Percentiles rank a stretch among this genome's conserved stretches.
phyloP scores from a whole-genome alignment of 1,140 invertebrate species.

The Agraylea sexmaculata region DNA sequence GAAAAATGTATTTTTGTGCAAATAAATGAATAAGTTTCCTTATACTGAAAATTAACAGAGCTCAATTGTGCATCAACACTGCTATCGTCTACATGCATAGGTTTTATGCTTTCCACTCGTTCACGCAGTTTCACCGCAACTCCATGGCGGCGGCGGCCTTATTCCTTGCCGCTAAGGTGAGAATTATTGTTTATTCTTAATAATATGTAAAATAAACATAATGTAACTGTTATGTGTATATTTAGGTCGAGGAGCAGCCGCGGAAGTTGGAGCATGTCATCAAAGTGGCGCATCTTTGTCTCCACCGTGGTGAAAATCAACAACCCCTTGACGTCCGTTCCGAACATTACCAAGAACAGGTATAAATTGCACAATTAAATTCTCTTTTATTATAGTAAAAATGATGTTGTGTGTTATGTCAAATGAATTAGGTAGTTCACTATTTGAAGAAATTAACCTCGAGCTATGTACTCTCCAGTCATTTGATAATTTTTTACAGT shows the following conservation, averaged over 20 bases:
- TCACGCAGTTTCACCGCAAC: constrained; percentile 75
- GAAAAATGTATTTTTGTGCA: neutral
- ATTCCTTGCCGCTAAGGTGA: constrained; percentile 86
- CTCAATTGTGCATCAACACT: constrained; percentile 85
- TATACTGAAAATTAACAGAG: constrained; percentile 48
- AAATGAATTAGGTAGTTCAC: no score
- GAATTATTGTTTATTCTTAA: constrained; percentile 13
- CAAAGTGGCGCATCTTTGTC: constrained; percentile 74
- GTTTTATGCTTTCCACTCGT: constrained; percentile 92
- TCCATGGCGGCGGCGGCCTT: constrained; percentile 70
- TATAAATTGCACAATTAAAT: no score
- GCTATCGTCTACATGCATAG: constrained; percentile 98
- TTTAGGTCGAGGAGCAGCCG: constrained; percentile 84
- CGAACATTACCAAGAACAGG: constrained; percentile 47
- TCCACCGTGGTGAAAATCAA: constrained; percentile 47
- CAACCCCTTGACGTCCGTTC: constrained; percentile 52
- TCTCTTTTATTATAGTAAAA: no score
- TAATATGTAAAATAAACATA: neutral
- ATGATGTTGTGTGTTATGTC: no score
- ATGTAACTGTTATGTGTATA: neutral
- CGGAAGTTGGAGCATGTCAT: constrained; percentile 94
- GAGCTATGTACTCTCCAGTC: no score
- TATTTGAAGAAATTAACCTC: no score
- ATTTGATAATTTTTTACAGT: no score
- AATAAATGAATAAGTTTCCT: constrained; percentile 6